These are phyloP conservation scores for Pelagia noctiluca DNA, from an alignment of 30 jellyfish, hydroid and myxozoan genomes.

Conservation along the genomic window DNA sequence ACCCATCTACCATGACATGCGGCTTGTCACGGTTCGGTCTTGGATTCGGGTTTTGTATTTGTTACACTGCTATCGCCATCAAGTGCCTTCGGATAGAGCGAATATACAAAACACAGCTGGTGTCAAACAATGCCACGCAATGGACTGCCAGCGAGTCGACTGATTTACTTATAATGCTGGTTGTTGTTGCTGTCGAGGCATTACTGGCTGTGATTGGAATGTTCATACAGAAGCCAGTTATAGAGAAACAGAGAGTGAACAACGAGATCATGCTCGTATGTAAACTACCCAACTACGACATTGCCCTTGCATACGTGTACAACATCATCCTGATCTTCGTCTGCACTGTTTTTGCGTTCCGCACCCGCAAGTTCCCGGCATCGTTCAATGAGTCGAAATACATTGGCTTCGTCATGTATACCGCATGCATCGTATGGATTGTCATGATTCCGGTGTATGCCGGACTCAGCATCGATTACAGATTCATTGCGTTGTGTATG, in stretches of 20 bases:
- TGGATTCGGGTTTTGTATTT: conserved; percentile 80
- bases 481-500: conserved; percentile 68
- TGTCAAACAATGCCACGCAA: not conserved
- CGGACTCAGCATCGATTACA: conserved; percentile 44
- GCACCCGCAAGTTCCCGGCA: conserved; percentile 90
- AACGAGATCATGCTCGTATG: conserved; percentile 41
- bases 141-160: conserved; percentile 66
- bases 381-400: conserved; percentile 87
- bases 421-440: conserved; percentile 79
- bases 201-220: conserved; percentile 70
- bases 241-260: conserved; percentile 15
- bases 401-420: conserved; percentile 90
- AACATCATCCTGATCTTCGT: conserved; percentile 57
- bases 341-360: conserved; percentile 88
- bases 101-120: conserved; percentile 13
- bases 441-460: conserved; percentile 70
- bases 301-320: conserved; percentile 59
- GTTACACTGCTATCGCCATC: conserved; percentile 83
- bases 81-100: conserved; percentile 83
- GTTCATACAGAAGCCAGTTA: conserved; percentile 17
- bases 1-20: conserved; percentile 68
- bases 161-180: conserved; percentile 47
- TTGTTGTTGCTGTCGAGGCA: conserved; percentile 53
- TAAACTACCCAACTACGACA: conserved; percentile 61
- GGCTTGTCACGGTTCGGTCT: conserved; percentile 80